phyloP scores from a whole-genome alignment of 2,113 vertebrate species.

The Xenopus tropicalis region UCB_Xtro_10.0 CM004443.2:61298001-61298500 shows the following conservation, averaged over 20 bases:
- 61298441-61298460: slow-evolving; percentile 21
- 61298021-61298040: slow-evolving; percentile 27
- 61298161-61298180: slow-evolving; percentile 31
- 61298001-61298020: slow-evolving; percentile 35
- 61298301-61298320: slow-evolving; percentile 29
- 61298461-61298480: slow-evolving; percentile 10
- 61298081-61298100: slow-evolving; percentile 36
- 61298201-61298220: slow-evolving; percentile 44
- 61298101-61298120: slow-evolving; percentile 42
- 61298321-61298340: slow-evolving; percentile 24
- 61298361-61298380: slow-evolving; percentile 27
- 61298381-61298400: slow-evolving; percentile 28
- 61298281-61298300: slow-evolving; percentile 36
- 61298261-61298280: slow-evolving; percentile 32
- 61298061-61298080: slow-evolving; percentile 41
- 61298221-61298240: slow-evolving; percentile 38
- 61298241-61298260: slow-evolving; percentile 38
- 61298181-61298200: slow-evolving; percentile 42
- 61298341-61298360: slow-evolving; percentile 31
- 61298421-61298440: slow-evolving; percentile 21
- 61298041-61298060: slow-evolving; percentile 37
- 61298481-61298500: slow-evolving; percentile 14
- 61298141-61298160: slow-evolving; percentile 43
- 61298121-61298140: slow-evolving; percentile 6
- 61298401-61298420: slow-evolving; percentile 30